Evolutionary conservation across 2,888 invertebrate genomes (phyloP).

Genomic region (Folsomia candida): DNA sequence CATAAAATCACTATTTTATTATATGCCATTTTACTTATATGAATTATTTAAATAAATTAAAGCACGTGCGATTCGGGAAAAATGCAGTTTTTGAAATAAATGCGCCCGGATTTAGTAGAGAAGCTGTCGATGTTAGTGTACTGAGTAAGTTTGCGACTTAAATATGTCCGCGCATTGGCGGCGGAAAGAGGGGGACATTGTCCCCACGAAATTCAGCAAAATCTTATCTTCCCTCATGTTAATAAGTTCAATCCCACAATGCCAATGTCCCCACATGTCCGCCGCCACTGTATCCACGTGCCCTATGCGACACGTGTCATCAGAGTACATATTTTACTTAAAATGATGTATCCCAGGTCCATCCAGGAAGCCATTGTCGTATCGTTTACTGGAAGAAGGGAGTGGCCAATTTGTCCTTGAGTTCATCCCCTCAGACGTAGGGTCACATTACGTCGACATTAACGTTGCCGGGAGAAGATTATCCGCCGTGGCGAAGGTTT

Average conservation of each 20-base stretch:
- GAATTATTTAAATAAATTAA: no score
- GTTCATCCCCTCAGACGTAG: constrained; percentile 89
- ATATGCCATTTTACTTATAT: no score
- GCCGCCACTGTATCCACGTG: background rate
- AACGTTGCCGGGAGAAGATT: constrained; percentile 84
- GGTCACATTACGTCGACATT: constrained; percentile 90
- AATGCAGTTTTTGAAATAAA: constrained; percentile 86
- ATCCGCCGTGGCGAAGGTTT: constrained; percentile 86
- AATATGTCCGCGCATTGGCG: background rate
- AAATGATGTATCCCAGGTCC: constrained; percentile 63
- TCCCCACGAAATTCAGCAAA: background rate
- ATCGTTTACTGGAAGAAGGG: constrained; percentile 77
- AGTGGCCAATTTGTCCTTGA: constrained; percentile 83
- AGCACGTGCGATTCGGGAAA: constrained; percentile 84
- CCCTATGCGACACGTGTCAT: no score
- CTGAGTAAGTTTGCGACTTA: constrained; percentile 57
- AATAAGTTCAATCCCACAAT: background rate
- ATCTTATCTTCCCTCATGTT: background rate
- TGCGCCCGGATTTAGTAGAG: constrained; percentile 62
- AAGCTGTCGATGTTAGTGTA: constrained; percentile 61
- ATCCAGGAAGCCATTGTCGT: constrained; percentile 76
- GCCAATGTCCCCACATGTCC: no score
- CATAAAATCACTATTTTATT: no score
- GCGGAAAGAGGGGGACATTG: no score
- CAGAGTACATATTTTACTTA: no score